These are phyloP conservation scores for Cygnus atratus DNA, from an alignment of 2,113 vertebrate species.

Conservation along the genomic window DNA sequence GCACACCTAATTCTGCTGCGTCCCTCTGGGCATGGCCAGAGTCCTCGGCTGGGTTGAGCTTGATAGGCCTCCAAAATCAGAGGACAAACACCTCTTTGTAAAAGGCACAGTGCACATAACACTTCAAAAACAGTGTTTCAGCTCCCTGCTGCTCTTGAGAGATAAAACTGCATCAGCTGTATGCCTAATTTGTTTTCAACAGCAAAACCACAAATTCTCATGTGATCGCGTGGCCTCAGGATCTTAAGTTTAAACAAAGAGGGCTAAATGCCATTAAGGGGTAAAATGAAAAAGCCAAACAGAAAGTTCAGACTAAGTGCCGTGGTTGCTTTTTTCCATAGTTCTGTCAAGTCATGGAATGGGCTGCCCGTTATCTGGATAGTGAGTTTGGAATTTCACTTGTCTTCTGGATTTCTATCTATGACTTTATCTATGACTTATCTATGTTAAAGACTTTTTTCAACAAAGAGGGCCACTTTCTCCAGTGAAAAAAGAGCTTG, in stretches of 20 bases:
- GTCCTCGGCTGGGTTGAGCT: not conserved
- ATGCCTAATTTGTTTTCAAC: not conserved
- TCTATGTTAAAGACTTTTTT: not conserved
- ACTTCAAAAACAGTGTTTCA: not conserved
- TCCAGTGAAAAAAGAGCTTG: not conserved
- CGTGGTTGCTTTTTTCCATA: not conserved
- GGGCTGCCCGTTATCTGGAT: not conserved
- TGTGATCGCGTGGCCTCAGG: not conserved
- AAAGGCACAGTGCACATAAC: rapidly evolving
- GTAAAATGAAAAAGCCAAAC: not conserved
- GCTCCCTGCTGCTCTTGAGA: not conserved
- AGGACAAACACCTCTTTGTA: not conserved
- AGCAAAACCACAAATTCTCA: rapidly evolving
- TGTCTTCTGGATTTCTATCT: not conserved
- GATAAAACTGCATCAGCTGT: not conserved
- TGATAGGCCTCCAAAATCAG: not conserved
- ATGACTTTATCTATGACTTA: too few relatives aligned
- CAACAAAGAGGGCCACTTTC: not conserved
- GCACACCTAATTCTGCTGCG: rapidly evolving
- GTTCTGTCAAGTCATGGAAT: not conserved
- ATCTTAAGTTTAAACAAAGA: rapidly evolving
- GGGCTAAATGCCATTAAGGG: not conserved
- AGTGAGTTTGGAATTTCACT: not conserved
- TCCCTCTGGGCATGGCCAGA: not conserved
- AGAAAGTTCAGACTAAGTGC: not conserved